Evolutionary conservation across 2,888 invertebrate genomes (phyloP), one percentile per base, ranked within the genome.

Genomic region (Plutella xylostella): DNA sequence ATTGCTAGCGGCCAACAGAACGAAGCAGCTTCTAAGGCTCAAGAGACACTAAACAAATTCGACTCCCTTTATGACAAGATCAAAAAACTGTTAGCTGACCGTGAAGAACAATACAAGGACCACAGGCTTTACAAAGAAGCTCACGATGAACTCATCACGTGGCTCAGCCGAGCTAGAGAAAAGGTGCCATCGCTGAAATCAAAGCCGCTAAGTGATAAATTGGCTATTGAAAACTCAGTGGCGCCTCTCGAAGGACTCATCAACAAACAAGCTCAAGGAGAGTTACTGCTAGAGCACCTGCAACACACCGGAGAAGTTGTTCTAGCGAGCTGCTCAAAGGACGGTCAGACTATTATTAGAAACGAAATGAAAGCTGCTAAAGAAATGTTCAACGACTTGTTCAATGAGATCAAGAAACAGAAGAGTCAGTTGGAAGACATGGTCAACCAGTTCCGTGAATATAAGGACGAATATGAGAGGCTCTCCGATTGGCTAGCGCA

Each of bases 401-500:
- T 96, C 69, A 91, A 90, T 70, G 95, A 96, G 63, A 90, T 96
- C 28, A 89, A 90, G 61, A 88, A 92, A 57, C 94, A 95, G 65
- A 94, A 95, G 63, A 90, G 90, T 54, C 91, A 93, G 64, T 69
- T 96, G 17, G 94, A 94, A 74, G 87, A 88, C 2, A 93, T 92
- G 3, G 88, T 95, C 48, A 86, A 87, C 43, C 92, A 94, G 61
- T 94, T 95, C 93, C 88, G 94, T 45, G 92, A 94, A 49, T 96
- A 93, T 75, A 96, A 96, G 71, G 96, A 96, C 62, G 96, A 96
- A 71, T 95, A 93, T 62, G 96, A 96, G 67, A 88, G 93, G 48
- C 76, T 96, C 14, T 94, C 94, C 42, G 96, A 96, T 68, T 96
- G 96, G 96, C 72, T 96, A 22, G 96, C 96, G 61, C 95, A 96